Evolutionary conservation across 2,888 invertebrate genomes (phyloP).

Genomic region (Drosophila hamatofila): DNA sequence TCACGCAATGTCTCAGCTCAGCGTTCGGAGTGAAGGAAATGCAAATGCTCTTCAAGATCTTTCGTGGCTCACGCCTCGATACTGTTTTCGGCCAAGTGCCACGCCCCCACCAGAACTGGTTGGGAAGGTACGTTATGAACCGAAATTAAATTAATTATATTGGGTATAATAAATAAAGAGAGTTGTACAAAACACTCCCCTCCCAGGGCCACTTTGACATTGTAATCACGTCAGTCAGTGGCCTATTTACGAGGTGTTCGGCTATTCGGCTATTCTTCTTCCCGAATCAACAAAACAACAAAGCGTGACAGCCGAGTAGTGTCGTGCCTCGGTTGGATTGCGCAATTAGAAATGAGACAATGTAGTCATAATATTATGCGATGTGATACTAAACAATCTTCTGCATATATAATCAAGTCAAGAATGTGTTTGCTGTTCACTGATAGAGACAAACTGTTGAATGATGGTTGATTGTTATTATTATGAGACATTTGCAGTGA

Average conservation of each 20-base stretch:
- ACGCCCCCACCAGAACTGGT: constrained; percentile 42
- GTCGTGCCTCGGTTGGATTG: constrained; percentile 13
- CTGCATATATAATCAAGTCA: not conserved
- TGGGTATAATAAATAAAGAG: constrained; percentile 69
- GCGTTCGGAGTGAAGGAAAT: constrained; percentile 48
- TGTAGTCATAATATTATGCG: constrained; percentile 20
- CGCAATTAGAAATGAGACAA: constrained; percentile 34
- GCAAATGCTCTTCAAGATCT: constrained; percentile 63
- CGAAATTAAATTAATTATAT: constrained; percentile 76
- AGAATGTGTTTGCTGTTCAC: not conserved
- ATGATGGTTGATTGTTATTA: constrained; percentile 9
- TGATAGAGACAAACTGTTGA: not conserved
- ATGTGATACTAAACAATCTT: constrained; percentile 13
- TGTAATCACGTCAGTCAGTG: constrained; percentile 73
- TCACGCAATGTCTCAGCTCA: constrained; percentile 64
- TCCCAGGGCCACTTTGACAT: constrained; percentile 60
- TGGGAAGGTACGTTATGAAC: constrained; percentile 26
- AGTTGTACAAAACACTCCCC: constrained; percentile 53
- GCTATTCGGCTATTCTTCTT: constrained; percentile 18
- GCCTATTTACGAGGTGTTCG: constrained; percentile 64
- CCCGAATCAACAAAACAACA: constrained; percentile 27
- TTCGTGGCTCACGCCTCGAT: constrained; percentile 70
- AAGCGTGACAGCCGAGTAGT: constrained; percentile 56
- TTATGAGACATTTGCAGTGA: constrained; percentile 22
- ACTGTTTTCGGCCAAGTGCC: constrained; percentile 56